Evolutionary conservation across 2,113 vertebrate genomes (phyloP).

Genomic region (Hyperoodon ampullatus): DNA sequence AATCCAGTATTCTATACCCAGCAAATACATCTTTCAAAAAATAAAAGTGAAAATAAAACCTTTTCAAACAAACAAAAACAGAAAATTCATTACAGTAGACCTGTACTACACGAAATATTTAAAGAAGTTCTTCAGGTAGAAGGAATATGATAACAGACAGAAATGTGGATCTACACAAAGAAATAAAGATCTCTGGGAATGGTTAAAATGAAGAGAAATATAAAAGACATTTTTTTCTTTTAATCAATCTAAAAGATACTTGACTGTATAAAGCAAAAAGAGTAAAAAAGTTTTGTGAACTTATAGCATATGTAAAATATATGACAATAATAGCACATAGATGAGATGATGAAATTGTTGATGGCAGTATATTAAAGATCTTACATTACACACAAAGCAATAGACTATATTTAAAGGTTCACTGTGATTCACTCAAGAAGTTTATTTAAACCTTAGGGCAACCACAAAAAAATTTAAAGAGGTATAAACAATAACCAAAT

Average conservation of each 20-base stretch:
- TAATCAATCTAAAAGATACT: background rate
- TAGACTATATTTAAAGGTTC: background rate
- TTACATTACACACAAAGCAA: background rate
- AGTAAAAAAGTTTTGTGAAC: background rate
- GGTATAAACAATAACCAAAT: background rate
- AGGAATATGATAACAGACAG: background rate
- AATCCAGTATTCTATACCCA: constrained; percentile 49
- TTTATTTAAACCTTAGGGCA: background rate
- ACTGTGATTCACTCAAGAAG: background rate
- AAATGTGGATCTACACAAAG: background rate
- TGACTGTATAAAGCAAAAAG: background rate
- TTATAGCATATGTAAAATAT: background rate
- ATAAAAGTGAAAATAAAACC: background rate
- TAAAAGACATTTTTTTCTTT: background rate
- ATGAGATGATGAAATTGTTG: background rate
- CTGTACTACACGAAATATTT: background rate
- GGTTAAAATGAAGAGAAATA: constrained; percentile 2
- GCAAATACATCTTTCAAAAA: constrained; percentile 4
- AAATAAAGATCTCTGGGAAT: background rate
- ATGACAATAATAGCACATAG: background rate
- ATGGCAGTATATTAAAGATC: background rate
- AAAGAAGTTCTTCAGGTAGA: background rate
- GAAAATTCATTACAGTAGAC: background rate
- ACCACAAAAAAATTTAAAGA: background rate
- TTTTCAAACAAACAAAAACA: constrained; percentile 15